These are phyloP conservation scores for Narcine bancroftii DNA, from an alignment of 2,113 vertebrate species.

Conservation along the genomic window DNA sequence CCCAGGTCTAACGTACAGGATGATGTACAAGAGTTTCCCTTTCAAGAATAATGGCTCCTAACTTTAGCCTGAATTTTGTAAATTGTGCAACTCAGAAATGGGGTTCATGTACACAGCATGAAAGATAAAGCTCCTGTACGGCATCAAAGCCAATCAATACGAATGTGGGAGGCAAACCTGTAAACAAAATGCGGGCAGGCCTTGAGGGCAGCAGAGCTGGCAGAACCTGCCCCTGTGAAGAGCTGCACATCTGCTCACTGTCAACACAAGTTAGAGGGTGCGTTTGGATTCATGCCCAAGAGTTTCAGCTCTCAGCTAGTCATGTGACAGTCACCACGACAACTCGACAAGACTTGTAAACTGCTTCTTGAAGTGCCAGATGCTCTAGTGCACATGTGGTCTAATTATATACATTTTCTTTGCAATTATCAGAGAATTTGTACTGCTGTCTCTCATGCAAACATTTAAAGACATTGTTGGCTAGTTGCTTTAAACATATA, in stretches of 20 bases:
- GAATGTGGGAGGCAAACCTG: slow-evolving; percentile 42
- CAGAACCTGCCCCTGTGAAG: slow-evolving; percentile 51
- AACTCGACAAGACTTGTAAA: slow-evolving; percentile 51
- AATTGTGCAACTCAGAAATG: neutral
- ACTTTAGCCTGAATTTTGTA: neutral
- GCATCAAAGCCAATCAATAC: neutral
- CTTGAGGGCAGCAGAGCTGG: slow-evolving; percentile 50
- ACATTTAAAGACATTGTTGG: neutral
- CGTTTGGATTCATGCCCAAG: slow-evolving; percentile 58
- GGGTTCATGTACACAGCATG: neutral
- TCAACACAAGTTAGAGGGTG: slow-evolving; percentile 55
- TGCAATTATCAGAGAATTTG: slow-evolving; percentile 32
- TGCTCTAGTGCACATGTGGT: slow-evolving; percentile 61
- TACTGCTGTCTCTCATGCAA: slow-evolving; percentile 27
- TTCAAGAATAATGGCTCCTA: neutral
- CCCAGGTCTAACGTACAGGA: neutral
- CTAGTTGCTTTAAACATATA: neutral
- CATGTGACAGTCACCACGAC: slow-evolving; percentile 60
- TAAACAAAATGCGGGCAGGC: slow-evolving; percentile 44
- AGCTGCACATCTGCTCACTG: slow-evolving; percentile 66
- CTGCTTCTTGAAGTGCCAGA: slow-evolving; percentile 57
- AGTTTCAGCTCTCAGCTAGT: slow-evolving; percentile 50
- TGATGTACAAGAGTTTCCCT: neutral
- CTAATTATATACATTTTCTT: slow-evolving; percentile 56
- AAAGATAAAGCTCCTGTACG: neutral